These are phyloP conservation scores for Fregetta grallaria DNA, from an alignment of 2,113 vertebrate species.

Conservation along the genomic window DNA sequence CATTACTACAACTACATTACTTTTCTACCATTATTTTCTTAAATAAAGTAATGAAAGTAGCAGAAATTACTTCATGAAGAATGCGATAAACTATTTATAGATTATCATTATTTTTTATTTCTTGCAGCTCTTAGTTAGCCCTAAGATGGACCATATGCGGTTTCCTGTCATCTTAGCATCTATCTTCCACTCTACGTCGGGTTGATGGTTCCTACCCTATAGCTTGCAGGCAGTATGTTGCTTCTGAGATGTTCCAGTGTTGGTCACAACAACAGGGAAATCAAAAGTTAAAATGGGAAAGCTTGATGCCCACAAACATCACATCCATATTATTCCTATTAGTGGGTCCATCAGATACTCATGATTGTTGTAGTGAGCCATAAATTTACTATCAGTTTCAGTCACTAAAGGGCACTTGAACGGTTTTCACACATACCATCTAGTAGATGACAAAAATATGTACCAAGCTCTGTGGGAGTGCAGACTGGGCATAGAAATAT, in stretches of 20 bases:
- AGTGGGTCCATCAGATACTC: not conserved
- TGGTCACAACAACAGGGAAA: not conserved
- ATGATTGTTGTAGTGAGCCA: not conserved
- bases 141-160: not conserved
- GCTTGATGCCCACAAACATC: not conserved
- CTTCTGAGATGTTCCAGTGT: not conserved
- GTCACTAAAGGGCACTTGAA: constrained; percentile 49
- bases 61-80: not conserved
- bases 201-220: not conserved
- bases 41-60: not conserved
- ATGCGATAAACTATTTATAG: not conserved
- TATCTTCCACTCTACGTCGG: not conserved
- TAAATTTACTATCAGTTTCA: not conserved
- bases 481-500: not conserved
- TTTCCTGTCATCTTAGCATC: not conserved
- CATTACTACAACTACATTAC: not conserved
- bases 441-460: not conserved
- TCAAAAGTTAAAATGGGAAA: not conserved
- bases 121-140: not conserved
- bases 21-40: not conserved
- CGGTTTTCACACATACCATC: not conserved
- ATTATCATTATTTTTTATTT: not conserved
- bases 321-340: not conserved
- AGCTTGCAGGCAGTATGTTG: not conserved
- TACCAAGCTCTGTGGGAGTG: not conserved